A percentile compares a stretch with the other conserved stretches of the same genome.
Evolutionary conservation across 2,797 vertebrate genomes (phyloP).

Genomic region (Uromys caudimaculatus): DNA sequence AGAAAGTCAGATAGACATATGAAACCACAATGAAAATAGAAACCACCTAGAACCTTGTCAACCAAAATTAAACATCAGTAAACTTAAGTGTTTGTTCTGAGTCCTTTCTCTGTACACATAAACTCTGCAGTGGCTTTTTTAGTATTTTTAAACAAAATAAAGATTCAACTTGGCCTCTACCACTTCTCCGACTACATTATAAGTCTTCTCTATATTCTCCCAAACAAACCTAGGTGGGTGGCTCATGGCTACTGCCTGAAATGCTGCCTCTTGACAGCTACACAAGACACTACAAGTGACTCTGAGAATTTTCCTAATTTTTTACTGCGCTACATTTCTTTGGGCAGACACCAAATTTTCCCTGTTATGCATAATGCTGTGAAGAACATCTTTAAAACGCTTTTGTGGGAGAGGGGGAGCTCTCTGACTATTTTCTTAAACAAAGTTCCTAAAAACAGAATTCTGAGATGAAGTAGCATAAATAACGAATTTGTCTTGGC

Average conservation of each 20-base stretch:
- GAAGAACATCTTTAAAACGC: neutral
- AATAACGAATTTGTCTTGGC: neutral
- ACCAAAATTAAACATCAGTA: neutral
- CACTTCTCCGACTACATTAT: neutral
- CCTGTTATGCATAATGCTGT: conserved; percentile 1
- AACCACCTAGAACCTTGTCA: neutral
- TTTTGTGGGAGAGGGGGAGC: neutral
- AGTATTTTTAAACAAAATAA: neutral
- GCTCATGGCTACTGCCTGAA: neutral
- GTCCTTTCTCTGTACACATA: conserved; percentile 18
- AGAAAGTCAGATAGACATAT: conserved; percentile 40
- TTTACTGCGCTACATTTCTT: conserved; percentile 7
- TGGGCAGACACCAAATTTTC: conserved; percentile 7
- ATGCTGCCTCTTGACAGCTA: conserved; percentile 21
- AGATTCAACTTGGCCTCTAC: neutral
- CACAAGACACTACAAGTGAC: neutral
- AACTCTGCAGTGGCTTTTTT: neutral
- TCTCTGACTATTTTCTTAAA: conserved; percentile 8
- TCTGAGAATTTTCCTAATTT: conserved; percentile 11
- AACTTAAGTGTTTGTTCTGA: conserved; percentile 22
- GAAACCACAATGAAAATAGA: conserved; percentile 41
- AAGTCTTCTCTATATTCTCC: conserved; percentile 4
- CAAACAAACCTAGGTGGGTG: neutral
- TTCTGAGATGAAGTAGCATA: neutral
- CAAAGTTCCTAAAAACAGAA: conserved; percentile 2